Evolutionary conservation across 1,140 invertebrate genomes (phyloP).

Genomic region (Sminthurides bifidus): DNA sequence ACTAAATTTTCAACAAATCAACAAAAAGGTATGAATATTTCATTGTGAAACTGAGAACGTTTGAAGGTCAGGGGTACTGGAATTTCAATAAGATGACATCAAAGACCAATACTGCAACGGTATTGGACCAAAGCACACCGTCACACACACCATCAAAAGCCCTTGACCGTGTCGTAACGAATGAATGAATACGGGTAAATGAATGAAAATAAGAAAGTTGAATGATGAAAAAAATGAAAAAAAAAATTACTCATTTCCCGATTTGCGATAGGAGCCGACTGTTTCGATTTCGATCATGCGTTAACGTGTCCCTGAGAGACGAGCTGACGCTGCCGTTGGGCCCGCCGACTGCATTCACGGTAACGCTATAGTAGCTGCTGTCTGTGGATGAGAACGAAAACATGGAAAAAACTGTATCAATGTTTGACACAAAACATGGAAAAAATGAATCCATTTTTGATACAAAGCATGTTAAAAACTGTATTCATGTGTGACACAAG

Average conservation of each 20-base stretch:
- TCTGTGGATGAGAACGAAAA: too few species aligned
- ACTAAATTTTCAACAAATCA: background rate
- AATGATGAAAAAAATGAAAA: background rate
- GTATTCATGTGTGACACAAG: background rate
- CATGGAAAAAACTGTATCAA: too few species aligned
- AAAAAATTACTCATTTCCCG: background rate
- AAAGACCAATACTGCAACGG: too few species aligned
- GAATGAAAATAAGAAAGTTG: background rate
- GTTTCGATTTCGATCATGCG: conserved; percentile 5
- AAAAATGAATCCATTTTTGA: background rate
- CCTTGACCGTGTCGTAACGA: too few species aligned
- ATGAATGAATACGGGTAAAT: too few species aligned
- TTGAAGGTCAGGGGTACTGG: too few species aligned
- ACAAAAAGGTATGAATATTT: background rate
- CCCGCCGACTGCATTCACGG: background rate
- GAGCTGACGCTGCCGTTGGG: background rate
- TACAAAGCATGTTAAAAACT: background rate
- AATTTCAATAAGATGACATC: too few species aligned
- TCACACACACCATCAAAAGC: too few species aligned
- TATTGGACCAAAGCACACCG: too few species aligned
- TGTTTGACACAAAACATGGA: background rate
- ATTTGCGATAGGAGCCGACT: conserved; percentile 6
- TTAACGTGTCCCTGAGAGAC: background rate
- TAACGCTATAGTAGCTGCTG: conserved; percentile 5
- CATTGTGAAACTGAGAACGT: background rate